phyloP scores from a whole-genome alignment of 2,888 invertebrate genomes.

The Ochropacha duplaris region DNA sequence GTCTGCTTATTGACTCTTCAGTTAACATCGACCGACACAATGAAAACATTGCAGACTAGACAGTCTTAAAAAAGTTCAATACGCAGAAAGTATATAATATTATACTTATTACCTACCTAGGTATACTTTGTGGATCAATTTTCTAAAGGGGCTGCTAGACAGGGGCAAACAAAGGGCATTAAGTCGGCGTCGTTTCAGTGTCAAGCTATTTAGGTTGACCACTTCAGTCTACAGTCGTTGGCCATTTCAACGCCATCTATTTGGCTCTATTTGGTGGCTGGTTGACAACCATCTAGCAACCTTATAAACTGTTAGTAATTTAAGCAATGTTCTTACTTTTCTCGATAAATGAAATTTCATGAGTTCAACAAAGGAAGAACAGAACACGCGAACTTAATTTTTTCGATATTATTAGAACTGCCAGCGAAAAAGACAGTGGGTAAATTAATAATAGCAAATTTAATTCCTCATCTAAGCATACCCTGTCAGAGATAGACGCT shows the following conservation, averaged over 20 bases:
- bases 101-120: too few species aligned
- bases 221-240: too few species aligned
- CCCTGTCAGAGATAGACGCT: background rate
- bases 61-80: background rate
- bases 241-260: too few species aligned
- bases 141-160: too few species aligned
- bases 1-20: slow-evolving; percentile 24
- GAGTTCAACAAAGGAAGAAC: background rate
- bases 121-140: too few species aligned
- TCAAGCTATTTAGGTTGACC: too few species aligned
- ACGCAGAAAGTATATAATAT: background rate
- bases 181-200: too few species aligned
- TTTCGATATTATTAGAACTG: background rate
- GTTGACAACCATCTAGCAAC: too few species aligned
- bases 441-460: background rate
- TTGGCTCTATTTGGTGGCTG: too few species aligned
- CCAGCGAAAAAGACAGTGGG: background rate
- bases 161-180: too few species aligned
- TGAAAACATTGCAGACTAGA: background rate
- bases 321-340: background rate
- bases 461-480: background rate
- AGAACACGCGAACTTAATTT: background rate
- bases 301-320: background rate
- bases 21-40: slow-evolving; percentile 11
- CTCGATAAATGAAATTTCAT: background rate